Evolutionary conservation across 2,797 vertebrate genomes (phyloP).

Genomic region (Cetoscarus ocellatus): DNA sequence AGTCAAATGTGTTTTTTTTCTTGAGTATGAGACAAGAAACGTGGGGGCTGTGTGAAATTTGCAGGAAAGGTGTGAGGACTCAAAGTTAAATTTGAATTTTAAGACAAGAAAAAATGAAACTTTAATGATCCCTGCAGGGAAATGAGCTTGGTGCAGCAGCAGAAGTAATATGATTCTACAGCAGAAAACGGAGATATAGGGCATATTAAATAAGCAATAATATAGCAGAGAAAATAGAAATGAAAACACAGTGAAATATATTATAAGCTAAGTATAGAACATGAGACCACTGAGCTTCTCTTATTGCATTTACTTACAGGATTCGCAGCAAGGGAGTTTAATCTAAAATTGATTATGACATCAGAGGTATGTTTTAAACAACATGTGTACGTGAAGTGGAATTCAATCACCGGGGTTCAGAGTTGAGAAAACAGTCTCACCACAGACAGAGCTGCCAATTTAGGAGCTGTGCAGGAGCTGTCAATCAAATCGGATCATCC

Average conservation of each 20-base stretch:
- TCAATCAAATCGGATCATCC: background rate
- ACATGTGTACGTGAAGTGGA: conserved; percentile 1
- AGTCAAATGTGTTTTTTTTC: conserved; percentile 33
- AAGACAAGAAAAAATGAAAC: conserved; percentile 50
- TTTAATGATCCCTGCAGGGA: conserved; percentile 59
- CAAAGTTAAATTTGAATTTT: conserved; percentile 56
- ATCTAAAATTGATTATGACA: conserved; percentile 3
- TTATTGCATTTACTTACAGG: conserved; percentile 14
- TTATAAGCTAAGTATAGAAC: conserved; percentile 9
- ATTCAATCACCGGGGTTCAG: background rate
- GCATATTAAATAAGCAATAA: conserved; percentile 35
- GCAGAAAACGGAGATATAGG: conserved; percentile 26
- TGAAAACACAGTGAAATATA: conserved; percentile 14
- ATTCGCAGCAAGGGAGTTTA: background rate
- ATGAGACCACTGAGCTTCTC: conserved; percentile 9
- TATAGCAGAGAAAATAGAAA: conserved; percentile 19
- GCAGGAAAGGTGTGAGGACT: conserved; percentile 60
- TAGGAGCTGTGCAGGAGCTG: conserved; percentile 3
- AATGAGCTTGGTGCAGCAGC: conserved; percentile 41
- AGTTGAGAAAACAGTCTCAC: background rate
- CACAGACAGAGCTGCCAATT: background rate
- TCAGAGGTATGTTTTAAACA: conserved; percentile 1
- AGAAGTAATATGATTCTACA: conserved; percentile 41
- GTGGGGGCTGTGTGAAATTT: conserved; percentile 64
- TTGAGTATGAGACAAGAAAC: conserved; percentile 44